These are phyloP conservation scores for Mythimna impura DNA, from an alignment of 2,888 invertebrate species.

Conservation along the genomic window DNA sequence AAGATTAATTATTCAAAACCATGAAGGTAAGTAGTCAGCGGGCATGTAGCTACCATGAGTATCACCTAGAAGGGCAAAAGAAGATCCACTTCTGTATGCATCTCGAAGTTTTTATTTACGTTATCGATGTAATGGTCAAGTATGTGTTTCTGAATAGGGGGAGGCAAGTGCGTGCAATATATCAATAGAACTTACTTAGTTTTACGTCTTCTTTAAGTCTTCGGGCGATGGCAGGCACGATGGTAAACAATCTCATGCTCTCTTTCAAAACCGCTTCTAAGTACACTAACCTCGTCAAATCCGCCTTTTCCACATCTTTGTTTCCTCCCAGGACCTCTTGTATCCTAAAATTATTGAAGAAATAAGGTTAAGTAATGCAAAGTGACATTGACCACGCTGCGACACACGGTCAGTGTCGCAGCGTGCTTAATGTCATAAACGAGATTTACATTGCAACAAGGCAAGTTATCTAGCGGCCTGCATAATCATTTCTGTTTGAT, in stretches of 20 bases:
- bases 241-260: conserved; percentile 77
- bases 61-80: too few species aligned
- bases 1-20: too few species aligned
- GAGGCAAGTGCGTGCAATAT: not conserved
- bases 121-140: too few species aligned
- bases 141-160: too few species aligned
- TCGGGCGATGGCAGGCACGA: conserved; percentile 76
- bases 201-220: conserved; percentile 75
- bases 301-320: conserved; percentile 76
- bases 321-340: conserved; percentile 75
- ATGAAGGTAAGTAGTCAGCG: too few species aligned
- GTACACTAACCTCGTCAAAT: conserved; percentile 76
- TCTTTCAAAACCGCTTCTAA: conserved; percentile 82
- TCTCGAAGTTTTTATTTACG: too few species aligned
- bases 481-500: not conserved
- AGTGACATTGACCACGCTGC: not conserved
- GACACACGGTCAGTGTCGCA: not conserved
- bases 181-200: conserved; percentile 71
- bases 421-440: not conserved
- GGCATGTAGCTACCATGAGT: too few species aligned
- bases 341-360: conserved; percentile 64
- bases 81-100: too few species aligned
- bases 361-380: not conserved
- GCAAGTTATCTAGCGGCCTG: not conserved
- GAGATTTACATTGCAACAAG: not conserved